phyloP scores from a whole-genome alignment of 2,888 invertebrate genomes.

The Odiellus spinosus region DNA sequence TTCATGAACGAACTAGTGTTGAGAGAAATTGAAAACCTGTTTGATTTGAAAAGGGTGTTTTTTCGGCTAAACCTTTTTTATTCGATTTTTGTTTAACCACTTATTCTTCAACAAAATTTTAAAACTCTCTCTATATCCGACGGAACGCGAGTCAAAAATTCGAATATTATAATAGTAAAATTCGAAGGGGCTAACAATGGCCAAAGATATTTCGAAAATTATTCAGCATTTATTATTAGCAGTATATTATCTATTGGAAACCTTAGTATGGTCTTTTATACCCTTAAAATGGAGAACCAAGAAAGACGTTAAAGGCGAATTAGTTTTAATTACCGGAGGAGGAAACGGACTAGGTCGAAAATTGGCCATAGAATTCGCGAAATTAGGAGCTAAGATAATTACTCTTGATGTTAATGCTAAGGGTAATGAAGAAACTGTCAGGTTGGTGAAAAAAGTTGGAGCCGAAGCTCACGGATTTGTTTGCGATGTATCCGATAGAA shows the following conservation, averaged over 20 bases:
- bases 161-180: no score
- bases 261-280: constrained; percentile 39
- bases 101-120: no score
- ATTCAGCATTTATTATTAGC: constrained; percentile 33
- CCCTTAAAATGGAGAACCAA: constrained; percentile 38
- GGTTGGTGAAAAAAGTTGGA: constrained; percentile 46
- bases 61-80: no score
- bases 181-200: no score
- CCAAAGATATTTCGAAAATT: constrained; percentile 5
- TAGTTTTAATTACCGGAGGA: constrained; percentile 72
- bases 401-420: constrained; percentile 75
- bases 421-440: constrained; percentile 56
- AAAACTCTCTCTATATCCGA: no score
- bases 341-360: constrained; percentile 70
- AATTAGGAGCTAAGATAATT: constrained; percentile 56
- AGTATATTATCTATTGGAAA: constrained; percentile 40
- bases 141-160: no score
- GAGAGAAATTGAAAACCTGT: no score
- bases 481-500: constrained; percentile 62
- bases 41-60: no score
- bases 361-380: constrained; percentile 54
- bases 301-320: constrained; percentile 49
- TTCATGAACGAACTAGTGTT: no score
- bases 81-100: no score
- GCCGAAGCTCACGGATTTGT: constrained; percentile 61